A percentile compares a stretch with the other conserved stretches of the same genome.
Conservation (phyloP, 2,113 vertebrate species). For the Chaetorhynchus papuensis region DNA sequence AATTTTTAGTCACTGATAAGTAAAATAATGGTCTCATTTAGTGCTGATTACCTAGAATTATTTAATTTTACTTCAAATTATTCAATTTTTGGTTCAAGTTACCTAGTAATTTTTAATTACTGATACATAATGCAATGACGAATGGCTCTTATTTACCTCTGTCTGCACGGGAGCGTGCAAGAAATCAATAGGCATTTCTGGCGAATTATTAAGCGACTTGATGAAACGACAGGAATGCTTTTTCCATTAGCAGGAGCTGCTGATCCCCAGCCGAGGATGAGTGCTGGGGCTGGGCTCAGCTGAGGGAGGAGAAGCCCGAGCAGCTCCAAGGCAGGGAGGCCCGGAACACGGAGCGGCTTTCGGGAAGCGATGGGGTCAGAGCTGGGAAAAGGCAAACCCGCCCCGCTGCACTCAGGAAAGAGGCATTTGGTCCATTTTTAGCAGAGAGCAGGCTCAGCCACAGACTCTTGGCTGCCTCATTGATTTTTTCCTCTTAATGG, state of each 20-base stretch:
- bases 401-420: not conserved
- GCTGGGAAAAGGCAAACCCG: not conserved
- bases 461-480: constrained; percentile 55
- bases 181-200: constrained; percentile 62
- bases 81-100: constrained; percentile 62
- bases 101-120: constrained; percentile 72
- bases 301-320: not conserved
- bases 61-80: constrained; percentile 57
- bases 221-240: constrained; percentile 22
- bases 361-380: not conserved
- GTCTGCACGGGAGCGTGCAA: constrained; percentile 22
- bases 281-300: fast-evolving
- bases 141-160: constrained; percentile 67
- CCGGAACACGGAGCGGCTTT: not conserved
- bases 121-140: constrained; percentile 25
- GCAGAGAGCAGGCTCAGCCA: constrained; percentile 22
- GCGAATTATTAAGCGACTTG: constrained; percentile 15
- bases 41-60: constrained; percentile 49
- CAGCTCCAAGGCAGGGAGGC: not conserved
- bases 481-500: constrained; percentile 61
- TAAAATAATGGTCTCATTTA: constrained; percentile 63
- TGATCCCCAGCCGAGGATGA: not conserved
- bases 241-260: not conserved
- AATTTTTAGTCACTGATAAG: constrained; percentile 67
- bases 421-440: not conserved